Conservation (phyloP, 2,888 invertebrate genomes). For the Epirrhoe tristata region DNA sequence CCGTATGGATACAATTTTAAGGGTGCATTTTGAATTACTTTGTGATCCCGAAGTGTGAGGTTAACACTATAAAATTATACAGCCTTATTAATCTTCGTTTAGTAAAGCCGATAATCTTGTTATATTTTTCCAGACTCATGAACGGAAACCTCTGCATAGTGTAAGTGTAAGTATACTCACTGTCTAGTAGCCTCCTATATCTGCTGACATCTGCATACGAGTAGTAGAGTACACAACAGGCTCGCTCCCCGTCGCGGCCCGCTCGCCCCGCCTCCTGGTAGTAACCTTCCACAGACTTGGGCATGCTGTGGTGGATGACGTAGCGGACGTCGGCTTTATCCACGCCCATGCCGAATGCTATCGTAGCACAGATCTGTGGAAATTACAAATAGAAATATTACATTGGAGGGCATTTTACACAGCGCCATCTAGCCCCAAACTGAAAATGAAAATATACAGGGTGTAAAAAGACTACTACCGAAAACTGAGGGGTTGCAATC, state of each 20-base stretch:
- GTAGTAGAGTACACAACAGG: conserved; percentile 95
- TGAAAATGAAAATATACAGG: too few species aligned
- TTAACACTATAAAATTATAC: too few species aligned
- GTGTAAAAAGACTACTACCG: too few species aligned
- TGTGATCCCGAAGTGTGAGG: too few species aligned
- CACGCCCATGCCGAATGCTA: conserved; percentile 99
- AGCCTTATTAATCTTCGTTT: too few species aligned
- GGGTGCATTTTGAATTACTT: too few species aligned
- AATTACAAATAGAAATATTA: background rate
- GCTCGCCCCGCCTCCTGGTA: conserved; percentile 99
- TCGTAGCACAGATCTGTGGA: conserved; percentile 94
- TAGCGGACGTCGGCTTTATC: conserved; percentile 98
- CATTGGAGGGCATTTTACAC: background rate
- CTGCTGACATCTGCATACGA: conserved; percentile 92
- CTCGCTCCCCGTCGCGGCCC: conserved; percentile 95
- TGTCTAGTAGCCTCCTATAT: conserved; percentile 88
- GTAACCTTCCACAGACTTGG: conserved; percentile 98
- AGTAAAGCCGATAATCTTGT: too few species aligned
- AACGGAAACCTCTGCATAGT: conserved; percentile 61
- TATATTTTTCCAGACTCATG: conserved; percentile 71
- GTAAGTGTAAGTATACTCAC: conserved; percentile 69
- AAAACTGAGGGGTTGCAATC: too few species aligned
- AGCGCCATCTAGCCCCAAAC: too few species aligned
- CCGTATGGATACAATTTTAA: too few species aligned
- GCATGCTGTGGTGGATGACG: conserved; percentile 96